Evolutionary conservation across 2,888 invertebrate species (phyloP).

Genomic region (Molorchus minor): DNA sequence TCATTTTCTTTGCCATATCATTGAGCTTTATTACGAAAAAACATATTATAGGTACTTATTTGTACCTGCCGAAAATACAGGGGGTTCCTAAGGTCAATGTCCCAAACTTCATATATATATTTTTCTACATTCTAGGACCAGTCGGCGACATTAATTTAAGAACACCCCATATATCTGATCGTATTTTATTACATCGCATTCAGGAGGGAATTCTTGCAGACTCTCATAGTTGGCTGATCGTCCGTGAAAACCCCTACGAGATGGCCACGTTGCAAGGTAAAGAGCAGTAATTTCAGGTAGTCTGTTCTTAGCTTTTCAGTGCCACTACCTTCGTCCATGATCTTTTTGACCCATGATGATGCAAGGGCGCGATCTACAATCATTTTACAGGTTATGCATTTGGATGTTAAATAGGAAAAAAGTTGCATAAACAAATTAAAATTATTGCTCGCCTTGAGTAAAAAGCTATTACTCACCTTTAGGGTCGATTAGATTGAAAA

Average conservation of each 20-base stretch:
- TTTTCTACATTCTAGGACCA: too few species aligned
- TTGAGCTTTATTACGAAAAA: conserved; percentile 37
- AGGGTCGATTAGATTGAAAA: conserved; percentile 58
- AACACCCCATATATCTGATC: too few species aligned
- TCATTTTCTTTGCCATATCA: conserved; percentile 56
- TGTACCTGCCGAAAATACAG: conserved; percentile 5
- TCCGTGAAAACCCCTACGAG: conserved; percentile 61
- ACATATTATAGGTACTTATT: too few species aligned
- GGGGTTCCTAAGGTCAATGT: too few species aligned
- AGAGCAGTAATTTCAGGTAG: conserved; percentile 62
- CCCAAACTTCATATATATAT: too few species aligned
- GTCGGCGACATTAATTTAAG: too few species aligned
- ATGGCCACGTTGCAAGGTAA: conserved; percentile 60
- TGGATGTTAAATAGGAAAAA: too few species aligned
- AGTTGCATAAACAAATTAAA: background rate
- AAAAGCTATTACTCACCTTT: conserved; percentile 52
- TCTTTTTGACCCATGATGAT: conserved; percentile 62
- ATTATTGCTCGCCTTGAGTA: background rate
- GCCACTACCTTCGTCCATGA: conserved; percentile 51
- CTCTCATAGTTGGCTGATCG: conserved; percentile 51
- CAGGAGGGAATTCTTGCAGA: conserved; percentile 54
- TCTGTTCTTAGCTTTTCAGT: conserved; percentile 55
- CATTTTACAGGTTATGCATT: too few species aligned
- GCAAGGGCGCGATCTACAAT: conserved; percentile 59
- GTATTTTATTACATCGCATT: conserved; percentile 49